phyloP scores from a whole-genome alignment of 2,113 vertebrate genomes.

The Ramphastos sulfuratus region DNA sequence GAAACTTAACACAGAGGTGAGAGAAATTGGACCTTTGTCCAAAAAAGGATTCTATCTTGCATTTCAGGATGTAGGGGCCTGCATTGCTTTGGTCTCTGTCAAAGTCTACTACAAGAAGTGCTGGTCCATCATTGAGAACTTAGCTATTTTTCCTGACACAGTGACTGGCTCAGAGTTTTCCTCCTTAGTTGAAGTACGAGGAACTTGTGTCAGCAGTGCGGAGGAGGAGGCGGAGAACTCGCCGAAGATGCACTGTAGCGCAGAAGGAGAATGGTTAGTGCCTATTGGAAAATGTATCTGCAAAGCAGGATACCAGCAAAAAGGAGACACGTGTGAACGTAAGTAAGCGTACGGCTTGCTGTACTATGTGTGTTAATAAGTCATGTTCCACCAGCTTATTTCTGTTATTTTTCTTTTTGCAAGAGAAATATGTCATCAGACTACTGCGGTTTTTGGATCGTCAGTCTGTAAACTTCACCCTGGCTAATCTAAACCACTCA shows the following conservation, averaged over 20 bases:
- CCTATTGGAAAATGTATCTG: conserved; percentile 99
- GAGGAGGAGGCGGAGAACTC: conserved; percentile 97
- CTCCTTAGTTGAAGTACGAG: conserved; percentile 97
- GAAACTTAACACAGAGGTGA: conserved; percentile 99
- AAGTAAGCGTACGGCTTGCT: conserved; percentile 75
- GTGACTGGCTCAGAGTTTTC: conserved; percentile 99
- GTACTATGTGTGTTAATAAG: neutral
- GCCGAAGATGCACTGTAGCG: conserved; percentile 99
- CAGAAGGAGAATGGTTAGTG: conserved; percentile 98
- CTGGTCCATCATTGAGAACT: conserved; percentile 99
- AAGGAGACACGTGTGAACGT: conserved; percentile 97
- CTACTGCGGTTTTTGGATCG: neutral
- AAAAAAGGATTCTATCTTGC: conserved; percentile 98
- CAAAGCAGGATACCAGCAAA: conserved; percentile 97
- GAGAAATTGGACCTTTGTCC: conserved; percentile 96
- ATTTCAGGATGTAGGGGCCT: conserved; percentile 99
- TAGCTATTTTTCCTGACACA: conserved; percentile 98
- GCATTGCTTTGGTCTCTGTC: conserved; percentile 98
- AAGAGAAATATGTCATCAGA: neutral
- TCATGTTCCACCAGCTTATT: neutral
- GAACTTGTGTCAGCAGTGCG: conserved; percentile 91
- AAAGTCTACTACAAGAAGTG: conserved; percentile 99
- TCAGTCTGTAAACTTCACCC: neutral
- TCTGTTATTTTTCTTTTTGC: neutral
- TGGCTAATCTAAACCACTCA: neutral